phyloP scores from a whole-genome alignment of 1,140 invertebrate species.

The Xylocopa sonorina region DNA sequence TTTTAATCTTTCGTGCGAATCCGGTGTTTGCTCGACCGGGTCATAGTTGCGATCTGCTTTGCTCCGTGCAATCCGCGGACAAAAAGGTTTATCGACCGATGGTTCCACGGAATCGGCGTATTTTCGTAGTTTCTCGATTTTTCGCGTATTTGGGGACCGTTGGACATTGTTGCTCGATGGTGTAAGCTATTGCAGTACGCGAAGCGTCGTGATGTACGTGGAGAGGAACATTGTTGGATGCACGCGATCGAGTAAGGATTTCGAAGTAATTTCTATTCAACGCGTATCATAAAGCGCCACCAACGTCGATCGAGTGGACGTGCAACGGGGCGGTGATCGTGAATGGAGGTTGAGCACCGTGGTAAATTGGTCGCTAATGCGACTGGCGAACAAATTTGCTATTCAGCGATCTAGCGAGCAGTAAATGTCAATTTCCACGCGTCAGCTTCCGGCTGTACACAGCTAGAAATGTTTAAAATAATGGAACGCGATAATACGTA shows the following conservation, averaged over 20 bases:
- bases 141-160: too few species aligned
- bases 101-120: too few species aligned
- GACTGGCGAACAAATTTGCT: constrained; percentile 11
- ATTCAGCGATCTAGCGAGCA: constrained; percentile 5
- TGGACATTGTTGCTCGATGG: too few species aligned
- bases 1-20: constrained; percentile 24
- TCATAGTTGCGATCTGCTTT: background rate
- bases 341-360: constrained; percentile 4
- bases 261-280: background rate
- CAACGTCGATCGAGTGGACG: background rate
- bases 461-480: constrained; percentile 51
- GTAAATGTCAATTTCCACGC: constrained; percentile 20
- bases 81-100: constrained; percentile 17
- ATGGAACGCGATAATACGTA: constrained; percentile 26
- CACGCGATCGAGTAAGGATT: background rate
- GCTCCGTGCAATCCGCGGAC: background rate
- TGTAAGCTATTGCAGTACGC: too few species aligned
- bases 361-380: constrained; percentile 19
- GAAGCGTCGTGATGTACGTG: too few species aligned
- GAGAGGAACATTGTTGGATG: background rate
- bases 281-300: background rate
- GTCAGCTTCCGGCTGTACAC: background rate
- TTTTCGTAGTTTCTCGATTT: too few species aligned
- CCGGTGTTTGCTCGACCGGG: background rate
- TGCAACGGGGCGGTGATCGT: background rate